A percentile compares a stretch with the other conserved stretches of the same genome.
phyloP scores from a whole-genome alignment of 1,140 invertebrate genomes.

The Drosophila ananassae region DNA sequence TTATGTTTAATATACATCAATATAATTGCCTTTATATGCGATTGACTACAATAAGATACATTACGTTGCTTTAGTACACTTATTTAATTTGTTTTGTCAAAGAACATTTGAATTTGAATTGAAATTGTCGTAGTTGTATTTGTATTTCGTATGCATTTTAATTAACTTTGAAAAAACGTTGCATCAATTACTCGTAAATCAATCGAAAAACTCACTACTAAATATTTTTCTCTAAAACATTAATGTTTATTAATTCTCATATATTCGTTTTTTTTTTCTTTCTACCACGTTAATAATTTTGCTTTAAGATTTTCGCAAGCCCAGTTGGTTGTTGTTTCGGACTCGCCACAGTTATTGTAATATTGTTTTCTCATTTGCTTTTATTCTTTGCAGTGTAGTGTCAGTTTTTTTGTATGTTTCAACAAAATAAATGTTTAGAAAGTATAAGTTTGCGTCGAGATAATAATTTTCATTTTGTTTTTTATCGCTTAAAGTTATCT shows the following conservation, averaged over 20 bases:
- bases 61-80: slow-evolving; percentile 67
- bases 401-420: slow-evolving; percentile 40
- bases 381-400: slow-evolving; percentile 47
- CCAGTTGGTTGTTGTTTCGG: slow-evolving; percentile 52
- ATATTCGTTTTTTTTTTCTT: slow-evolving; percentile 45
- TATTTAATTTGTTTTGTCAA: slow-evolving; percentile 78
- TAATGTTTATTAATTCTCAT: slow-evolving; percentile 43
- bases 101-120: slow-evolving; percentile 55
- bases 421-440: slow-evolving; percentile 63
- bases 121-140: slow-evolving; percentile 62
- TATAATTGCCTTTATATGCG: slow-evolving; percentile 48
- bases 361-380: slow-evolving; percentile 74
- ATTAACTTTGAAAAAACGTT: slow-evolving; percentile 70
- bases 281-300: slow-evolving; percentile 76
- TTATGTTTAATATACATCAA: slow-evolving; percentile 72
- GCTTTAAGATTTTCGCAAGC: slow-evolving; percentile 54
- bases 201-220: slow-evolving; percentile 76
- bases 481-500: slow-evolving; percentile 64
- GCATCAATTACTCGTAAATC: slow-evolving; percentile 60
- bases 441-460: slow-evolving; percentile 68
- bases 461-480: slow-evolving; percentile 41
- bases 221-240: slow-evolving; percentile 59
- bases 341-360: slow-evolving; percentile 83
- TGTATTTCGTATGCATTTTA: slow-evolving; percentile 33
- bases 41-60: slow-evolving; percentile 64